These are phyloP conservation scores for Pteropus alecto DNA, from an alignment of 2,113 vertebrate species.

Conservation along the genomic window DNA sequence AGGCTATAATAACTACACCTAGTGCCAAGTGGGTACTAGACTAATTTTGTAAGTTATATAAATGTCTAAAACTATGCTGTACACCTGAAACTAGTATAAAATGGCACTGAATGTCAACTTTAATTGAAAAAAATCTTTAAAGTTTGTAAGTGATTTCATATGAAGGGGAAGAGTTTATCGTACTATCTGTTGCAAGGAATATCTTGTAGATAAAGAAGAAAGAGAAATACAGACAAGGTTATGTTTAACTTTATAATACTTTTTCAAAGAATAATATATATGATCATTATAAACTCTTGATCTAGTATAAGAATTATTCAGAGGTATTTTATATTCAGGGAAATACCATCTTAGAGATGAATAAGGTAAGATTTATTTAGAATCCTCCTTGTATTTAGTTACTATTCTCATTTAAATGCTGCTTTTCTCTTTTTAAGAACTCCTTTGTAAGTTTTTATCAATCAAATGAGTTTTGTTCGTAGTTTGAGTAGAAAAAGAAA, in stretches of 20 bases:
- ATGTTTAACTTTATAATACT: neutral
- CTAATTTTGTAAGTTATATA: too few species aligned
- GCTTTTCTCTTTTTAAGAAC: neutral
- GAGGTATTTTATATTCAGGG: neutral
- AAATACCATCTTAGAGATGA: neutral
- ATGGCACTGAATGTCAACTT: too few species aligned
- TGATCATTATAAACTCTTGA: neutral
- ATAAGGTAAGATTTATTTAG: neutral
- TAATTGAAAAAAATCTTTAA: neutral
- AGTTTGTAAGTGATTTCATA: neutral
- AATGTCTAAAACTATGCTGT: too few species aligned
- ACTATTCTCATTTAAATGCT: slow-evolving; percentile 10
- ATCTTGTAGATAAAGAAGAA: neutral
- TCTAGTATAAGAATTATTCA: neutral
- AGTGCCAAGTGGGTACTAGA: too few species aligned
- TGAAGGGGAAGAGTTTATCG: neutral
- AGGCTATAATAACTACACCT: too few species aligned
- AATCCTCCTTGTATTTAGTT: neutral
- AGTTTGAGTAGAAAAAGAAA: neutral
- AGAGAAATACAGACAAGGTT: neutral
- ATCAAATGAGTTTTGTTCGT: neutral
- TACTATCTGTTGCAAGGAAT: neutral
- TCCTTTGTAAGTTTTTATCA: neutral
- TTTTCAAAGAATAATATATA: neutral
- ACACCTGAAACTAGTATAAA: too few species aligned